Percentiles rank a stretch among this genome's conserved stretches.
These are phyloP conservation scores for Theodoxus fluviatilis DNA, from an alignment of 2,888 invertebrate species.

Conservation along the genomic window DNA sequence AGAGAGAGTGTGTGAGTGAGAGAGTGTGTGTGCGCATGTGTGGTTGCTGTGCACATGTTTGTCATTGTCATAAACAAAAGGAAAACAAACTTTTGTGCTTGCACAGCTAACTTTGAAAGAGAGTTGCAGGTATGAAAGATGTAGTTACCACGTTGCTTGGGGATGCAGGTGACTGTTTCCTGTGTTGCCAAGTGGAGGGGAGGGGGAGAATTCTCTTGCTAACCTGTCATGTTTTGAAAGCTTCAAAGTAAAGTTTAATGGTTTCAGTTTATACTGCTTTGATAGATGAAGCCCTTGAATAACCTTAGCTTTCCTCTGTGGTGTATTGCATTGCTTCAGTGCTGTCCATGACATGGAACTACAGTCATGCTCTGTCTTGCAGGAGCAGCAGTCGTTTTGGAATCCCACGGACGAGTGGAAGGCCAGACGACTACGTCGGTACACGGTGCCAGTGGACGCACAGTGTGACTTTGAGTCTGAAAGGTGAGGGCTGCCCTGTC, in stretches of 20 bases:
- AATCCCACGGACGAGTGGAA: constrained; percentile 77
- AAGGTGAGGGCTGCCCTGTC: constrained; percentile 63
- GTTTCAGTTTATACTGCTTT: background rate
- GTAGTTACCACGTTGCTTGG: no score
- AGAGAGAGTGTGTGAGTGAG: background rate
- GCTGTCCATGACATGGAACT: background rate
- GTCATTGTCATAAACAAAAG: no score
- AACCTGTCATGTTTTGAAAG: no score
- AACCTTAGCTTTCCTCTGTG: no score
- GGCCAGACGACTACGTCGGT: constrained; percentile 77
- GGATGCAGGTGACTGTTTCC: no score
- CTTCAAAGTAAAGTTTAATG: no score
- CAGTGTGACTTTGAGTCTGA: constrained; percentile 87
- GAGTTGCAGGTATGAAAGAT: no score
- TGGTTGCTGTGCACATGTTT: background rate
- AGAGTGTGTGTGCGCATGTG: background rate
- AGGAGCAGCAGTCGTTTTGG: constrained; percentile 69
- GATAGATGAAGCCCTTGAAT: background rate
- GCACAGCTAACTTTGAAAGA: no score
- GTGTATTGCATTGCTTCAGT: background rate
- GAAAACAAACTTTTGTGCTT: no score
- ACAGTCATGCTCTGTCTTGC: constrained; percentile 35
- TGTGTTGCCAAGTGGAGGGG: no score
- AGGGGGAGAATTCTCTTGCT: no score
- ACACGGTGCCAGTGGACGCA: constrained; percentile 78